Conservation (phyloP, 1,140 invertebrate genomes). For the Bemisia tabaci region DNA sequence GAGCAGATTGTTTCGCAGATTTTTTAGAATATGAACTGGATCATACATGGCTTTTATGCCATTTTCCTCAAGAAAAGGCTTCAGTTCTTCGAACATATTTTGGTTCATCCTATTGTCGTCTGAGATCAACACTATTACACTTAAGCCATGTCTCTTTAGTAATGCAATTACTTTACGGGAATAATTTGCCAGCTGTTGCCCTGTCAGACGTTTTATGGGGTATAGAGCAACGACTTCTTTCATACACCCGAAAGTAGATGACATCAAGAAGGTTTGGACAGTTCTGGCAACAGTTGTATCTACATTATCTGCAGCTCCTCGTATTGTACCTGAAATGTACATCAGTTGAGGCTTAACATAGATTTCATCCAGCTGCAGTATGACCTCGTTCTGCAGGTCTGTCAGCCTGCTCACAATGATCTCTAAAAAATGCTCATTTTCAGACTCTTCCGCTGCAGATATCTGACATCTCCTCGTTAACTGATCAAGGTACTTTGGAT, state of each 20-base stretch:
- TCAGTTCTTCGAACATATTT: not conserved
- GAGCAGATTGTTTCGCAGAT: slow-evolving; percentile 2
- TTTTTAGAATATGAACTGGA: slow-evolving; percentile 3
- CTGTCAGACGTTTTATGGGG: not conserved
- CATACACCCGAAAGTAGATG: not conserved
- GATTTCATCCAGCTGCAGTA: slow-evolving; percentile 3
- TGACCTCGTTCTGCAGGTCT: not conserved
- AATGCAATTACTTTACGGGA: not conserved
- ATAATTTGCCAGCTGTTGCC: not conserved
- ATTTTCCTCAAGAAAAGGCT: not conserved
- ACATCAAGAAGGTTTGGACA: slow-evolving; percentile 1
- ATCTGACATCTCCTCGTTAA: not conserved
- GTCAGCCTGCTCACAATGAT: not conserved
- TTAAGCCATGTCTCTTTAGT: not conserved
- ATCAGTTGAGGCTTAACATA: not conserved
- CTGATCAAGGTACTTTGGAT: not conserved
- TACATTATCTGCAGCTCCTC: not conserved
- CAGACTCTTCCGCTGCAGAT: not conserved
- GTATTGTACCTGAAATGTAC: not conserved
- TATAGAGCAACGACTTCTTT: not conserved
- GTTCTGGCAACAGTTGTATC: not conserved
- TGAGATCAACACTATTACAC: not conserved
- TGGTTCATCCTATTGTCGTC: not conserved
- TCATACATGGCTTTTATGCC: not conserved
- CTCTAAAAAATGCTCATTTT: not conserved